Evolutionary conservation across 2,888 invertebrate species (phyloP).

Genomic region (Drosophila phalerata): DNA sequence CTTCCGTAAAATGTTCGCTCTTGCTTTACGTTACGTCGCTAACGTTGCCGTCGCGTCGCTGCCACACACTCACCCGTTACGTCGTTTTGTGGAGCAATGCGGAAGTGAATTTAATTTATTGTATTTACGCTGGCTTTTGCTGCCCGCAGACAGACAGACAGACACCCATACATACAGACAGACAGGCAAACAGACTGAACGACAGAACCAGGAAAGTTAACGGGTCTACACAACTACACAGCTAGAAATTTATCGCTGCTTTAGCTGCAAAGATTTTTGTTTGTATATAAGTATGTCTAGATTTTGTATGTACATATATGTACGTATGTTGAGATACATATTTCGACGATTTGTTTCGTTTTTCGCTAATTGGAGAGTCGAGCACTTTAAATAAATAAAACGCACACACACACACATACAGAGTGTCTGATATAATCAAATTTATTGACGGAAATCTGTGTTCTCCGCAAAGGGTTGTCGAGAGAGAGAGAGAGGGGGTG

Average conservation of each 20-base stretch:
- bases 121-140: constrained; percentile 76
- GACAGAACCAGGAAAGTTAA: constrained; percentile 77
- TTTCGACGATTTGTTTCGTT: constrained; percentile 63
- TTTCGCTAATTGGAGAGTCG: constrained; percentile 74
- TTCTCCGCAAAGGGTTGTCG: constrained; percentile 22
- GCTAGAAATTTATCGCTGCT: constrained; percentile 49
- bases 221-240: constrained; percentile 25
- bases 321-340: constrained; percentile 17
- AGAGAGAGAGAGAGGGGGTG: constrained; percentile 10
- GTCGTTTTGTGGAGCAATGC: constrained; percentile 85
- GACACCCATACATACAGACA: constrained; percentile 31
- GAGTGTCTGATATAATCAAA: constrained; percentile 40
- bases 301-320: constrained; percentile 5
- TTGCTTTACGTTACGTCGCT: constrained; percentile 62
- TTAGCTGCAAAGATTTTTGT: constrained; percentile 35
- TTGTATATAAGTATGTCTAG: no score
- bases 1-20: constrained; percentile 68
- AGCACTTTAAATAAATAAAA: constrained; percentile 60
- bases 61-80: constrained; percentile 71
- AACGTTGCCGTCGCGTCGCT: constrained; percentile 59
- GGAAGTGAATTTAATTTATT: constrained; percentile 86
- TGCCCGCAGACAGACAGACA: constrained; percentile 51
- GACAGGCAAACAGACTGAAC: constrained; percentile 33
- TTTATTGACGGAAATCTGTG: constrained; percentile 61
- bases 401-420: constrained; percentile 7